phyloP scores from a whole-genome alignment of 2,888 invertebrate species.

The Plusia festucae region DNA sequence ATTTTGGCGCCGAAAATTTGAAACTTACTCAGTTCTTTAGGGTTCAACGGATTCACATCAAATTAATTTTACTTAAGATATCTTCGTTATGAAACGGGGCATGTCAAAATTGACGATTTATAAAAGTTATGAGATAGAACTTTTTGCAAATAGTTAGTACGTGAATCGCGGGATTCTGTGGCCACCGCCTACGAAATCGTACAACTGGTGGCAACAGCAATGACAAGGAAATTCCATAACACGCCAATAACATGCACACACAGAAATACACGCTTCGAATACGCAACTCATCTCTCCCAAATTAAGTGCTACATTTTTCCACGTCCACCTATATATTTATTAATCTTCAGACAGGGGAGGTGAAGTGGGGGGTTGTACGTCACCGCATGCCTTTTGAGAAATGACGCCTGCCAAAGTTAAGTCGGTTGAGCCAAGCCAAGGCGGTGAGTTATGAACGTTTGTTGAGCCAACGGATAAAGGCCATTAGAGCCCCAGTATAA shows the following conservation, averaged over 20 bases:
- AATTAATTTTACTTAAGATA: no score
- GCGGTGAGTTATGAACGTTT: constrained; percentile 87
- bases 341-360: constrained; percentile 76
- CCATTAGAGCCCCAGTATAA: constrained; percentile 87
- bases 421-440: constrained; percentile 87
- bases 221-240: constrained; percentile 50
- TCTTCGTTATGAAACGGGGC: no score
- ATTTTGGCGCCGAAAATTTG: constrained; percentile 32
- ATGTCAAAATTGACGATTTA: no score
- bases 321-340: constrained; percentile 88
- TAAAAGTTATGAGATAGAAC: no score
- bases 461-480: constrained; percentile 87
- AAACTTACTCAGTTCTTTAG: background rate
- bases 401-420: constrained; percentile 89
- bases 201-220: constrained; percentile 20
- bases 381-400: constrained; percentile 88
- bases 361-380: constrained; percentile 72
- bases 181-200: constrained; percentile 7
- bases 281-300: constrained; percentile 83
- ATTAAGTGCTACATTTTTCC: constrained; percentile 88
- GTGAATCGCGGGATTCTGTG: background rate
- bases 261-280: constrained; percentile 69
- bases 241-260: constrained; percentile 63
- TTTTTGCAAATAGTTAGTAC: background rate
- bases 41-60: background rate